phyloP scores from a whole-genome alignment of 2,888 invertebrate genomes.

The Cheilosia vulpina region DNA sequence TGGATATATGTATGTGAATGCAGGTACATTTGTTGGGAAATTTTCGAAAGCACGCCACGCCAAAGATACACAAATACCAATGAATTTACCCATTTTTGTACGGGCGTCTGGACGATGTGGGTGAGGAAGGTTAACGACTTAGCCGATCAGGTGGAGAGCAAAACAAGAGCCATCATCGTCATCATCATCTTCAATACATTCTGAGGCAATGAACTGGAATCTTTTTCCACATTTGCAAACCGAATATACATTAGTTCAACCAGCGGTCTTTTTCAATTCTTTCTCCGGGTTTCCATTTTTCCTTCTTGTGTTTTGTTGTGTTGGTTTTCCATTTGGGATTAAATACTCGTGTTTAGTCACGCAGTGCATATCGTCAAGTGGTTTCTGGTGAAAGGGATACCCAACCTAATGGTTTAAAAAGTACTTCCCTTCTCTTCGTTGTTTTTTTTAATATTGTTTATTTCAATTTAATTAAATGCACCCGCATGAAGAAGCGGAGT shows the following conservation, averaged over 20 bases:
- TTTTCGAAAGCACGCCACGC: constrained; percentile 68
- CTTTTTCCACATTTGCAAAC: constrained; percentile 73
- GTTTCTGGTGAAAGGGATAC: constrained; percentile 60
- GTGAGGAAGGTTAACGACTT: constrained; percentile 51
- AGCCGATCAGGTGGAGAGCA: constrained; percentile 62
- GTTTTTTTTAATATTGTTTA: constrained; percentile 60
- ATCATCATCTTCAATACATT: constrained; percentile 72
- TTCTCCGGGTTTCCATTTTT: constrained; percentile 37
- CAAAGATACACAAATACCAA: constrained; percentile 60
- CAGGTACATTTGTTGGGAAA: constrained; percentile 65
- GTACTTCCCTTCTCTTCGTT: constrained; percentile 25
- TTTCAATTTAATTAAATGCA: constrained; percentile 71
- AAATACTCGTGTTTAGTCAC: constrained; percentile 73
- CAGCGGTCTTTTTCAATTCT: constrained; percentile 68
- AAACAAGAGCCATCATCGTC: constrained; percentile 74
- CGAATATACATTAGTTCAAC: constrained; percentile 74
- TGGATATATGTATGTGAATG: constrained; percentile 60
- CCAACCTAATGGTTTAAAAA: constrained; percentile 60
- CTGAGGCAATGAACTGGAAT: constrained; percentile 73
- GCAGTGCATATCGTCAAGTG: constrained; percentile 70
- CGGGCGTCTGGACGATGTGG: constrained; percentile 25
- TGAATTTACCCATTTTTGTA: constrained; percentile 43
- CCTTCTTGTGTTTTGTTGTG: constrained; percentile 44
- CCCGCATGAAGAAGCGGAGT: constrained; percentile 29
- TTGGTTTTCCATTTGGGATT: constrained; percentile 72